Percentiles rank a stretch among this genome's conserved stretches.
These are phyloP conservation scores for Macquaria australasica DNA, from an alignment of 2,113 vertebrate genomes.

Conservation along the genomic window DNA sequence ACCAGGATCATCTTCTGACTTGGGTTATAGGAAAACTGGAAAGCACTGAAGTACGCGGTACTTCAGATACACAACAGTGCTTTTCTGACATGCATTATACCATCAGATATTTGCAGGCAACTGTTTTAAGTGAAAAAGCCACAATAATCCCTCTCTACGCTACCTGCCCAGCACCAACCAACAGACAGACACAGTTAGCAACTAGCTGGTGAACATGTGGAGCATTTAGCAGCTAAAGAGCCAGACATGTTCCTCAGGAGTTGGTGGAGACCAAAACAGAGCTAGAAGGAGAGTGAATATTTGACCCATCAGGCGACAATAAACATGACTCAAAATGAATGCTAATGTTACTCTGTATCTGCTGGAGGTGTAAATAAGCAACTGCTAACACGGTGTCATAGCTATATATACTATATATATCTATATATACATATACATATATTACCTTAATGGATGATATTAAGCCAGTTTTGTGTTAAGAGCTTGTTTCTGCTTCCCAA, in stretches of 20 bases:
- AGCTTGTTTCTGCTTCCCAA: not conserved
- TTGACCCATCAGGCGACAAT: not conserved
- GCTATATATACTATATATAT: no score
- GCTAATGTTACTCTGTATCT: not conserved
- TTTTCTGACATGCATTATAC: slow-evolving; percentile 8
- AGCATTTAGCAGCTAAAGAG: not conserved
- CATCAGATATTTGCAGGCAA: not conserved
- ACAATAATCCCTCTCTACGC: not conserved
- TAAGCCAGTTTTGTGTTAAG: not conserved
- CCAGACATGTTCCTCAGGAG: no score
- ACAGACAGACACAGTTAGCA: not conserved
- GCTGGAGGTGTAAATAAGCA: not conserved
- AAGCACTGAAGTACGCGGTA: no score
- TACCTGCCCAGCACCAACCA: not conserved
- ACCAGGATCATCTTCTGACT: slow-evolving; percentile 13
- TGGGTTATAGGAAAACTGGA: not conserved
- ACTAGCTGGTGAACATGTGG: not conserved
- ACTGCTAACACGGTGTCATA: not conserved
- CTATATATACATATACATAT: no score
- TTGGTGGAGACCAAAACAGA: not conserved
- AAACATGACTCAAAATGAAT: not conserved
- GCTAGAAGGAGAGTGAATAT: not conserved
- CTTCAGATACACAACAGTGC: not conserved
- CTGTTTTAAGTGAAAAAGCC: not conserved
- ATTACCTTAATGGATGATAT: not conserved